Evolutionary conservation across 2,113 vertebrate genomes (phyloP).

Genomic region (Phalacrocorax brasilianus): DNA sequence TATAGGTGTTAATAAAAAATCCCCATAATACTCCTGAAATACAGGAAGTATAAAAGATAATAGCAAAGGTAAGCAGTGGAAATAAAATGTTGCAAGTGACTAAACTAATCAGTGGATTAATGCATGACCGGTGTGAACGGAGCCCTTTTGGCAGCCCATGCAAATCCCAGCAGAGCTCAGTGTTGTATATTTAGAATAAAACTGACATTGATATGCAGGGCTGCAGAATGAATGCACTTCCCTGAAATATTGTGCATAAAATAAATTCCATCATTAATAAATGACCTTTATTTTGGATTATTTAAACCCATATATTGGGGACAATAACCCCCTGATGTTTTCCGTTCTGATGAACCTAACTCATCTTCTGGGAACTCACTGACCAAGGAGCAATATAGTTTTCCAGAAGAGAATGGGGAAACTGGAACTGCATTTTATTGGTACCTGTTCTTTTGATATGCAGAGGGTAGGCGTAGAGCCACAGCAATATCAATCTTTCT

Average conservation of each 20-base stretch:
- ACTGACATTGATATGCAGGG: background rate
- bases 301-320: no score
- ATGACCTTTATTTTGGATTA: background rate
- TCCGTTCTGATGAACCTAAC: background rate
- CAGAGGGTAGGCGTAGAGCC: background rate
- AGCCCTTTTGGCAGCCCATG: background rate
- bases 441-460: background rate
- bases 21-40: background rate
- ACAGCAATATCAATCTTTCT: background rate
- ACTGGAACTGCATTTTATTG: background rate
- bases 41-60: conserved; percentile 7
- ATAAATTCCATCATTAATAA: background rate
- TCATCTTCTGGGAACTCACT: background rate
- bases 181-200: background rate
- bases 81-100: conserved; percentile 4
- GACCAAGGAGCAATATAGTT: background rate
- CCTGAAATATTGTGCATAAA: background rate
- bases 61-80: background rate
- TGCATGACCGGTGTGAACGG: background rate
- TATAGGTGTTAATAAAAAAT: conserved; percentile 42
- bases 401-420: background rate
- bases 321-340: background rate
- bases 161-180: background rate
- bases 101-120: conserved; percentile 31
- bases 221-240: background rate